phyloP scores from a whole-genome alignment of 2,113 vertebrate genomes.

The Pagrus major region DNA sequence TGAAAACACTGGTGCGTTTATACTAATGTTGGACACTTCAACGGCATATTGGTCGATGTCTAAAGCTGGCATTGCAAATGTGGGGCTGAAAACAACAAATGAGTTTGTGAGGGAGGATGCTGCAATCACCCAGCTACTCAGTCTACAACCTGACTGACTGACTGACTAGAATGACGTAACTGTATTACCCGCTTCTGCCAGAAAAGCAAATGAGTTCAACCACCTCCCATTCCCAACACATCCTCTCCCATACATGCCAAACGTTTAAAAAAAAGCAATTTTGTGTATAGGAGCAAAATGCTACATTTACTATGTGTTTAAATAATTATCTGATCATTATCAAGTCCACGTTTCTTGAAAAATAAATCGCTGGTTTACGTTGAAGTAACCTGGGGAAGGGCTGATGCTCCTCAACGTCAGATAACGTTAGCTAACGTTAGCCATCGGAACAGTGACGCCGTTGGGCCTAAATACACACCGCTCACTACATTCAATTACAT shows the following conservation, averaged over 20 bases:
- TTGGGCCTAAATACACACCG: slow-evolving; percentile 55
- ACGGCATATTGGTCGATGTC: background rate
- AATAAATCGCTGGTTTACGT: background rate
- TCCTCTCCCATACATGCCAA: background rate
- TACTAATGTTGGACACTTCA: background rate
- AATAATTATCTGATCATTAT: background rate
- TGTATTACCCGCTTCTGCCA: slow-evolving; percentile 59
- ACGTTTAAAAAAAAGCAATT: background rate
- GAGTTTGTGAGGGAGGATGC: slow-evolving; percentile 51
- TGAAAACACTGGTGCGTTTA: background rate
- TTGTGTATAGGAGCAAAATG: background rate
- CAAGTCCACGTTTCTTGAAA: background rate
- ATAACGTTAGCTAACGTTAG: slow-evolving; percentile 31
- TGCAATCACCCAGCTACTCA: slow-evolving; percentile 46
- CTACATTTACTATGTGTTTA: background rate
- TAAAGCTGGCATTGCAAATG: background rate
- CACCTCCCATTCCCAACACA: slow-evolving; percentile 38
- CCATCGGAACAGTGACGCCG: slow-evolving; percentile 58
- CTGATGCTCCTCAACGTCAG: slow-evolving; percentile 34
- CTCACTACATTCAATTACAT: background rate
- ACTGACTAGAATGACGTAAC: slow-evolving; percentile 72
- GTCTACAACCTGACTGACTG: slow-evolving; percentile 61
- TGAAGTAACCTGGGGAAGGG: slow-evolving; percentile 11
- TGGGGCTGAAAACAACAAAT: slow-evolving; percentile 13
- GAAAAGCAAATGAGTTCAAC: slow-evolving; percentile 52